A percentile compares a stretch with the other conserved stretches of the same genome.
These are phyloP conservation scores for Oxyscelio sp. DNA, from an alignment of 2,888 invertebrate genomes.

Conservation along the genomic window DNA sequence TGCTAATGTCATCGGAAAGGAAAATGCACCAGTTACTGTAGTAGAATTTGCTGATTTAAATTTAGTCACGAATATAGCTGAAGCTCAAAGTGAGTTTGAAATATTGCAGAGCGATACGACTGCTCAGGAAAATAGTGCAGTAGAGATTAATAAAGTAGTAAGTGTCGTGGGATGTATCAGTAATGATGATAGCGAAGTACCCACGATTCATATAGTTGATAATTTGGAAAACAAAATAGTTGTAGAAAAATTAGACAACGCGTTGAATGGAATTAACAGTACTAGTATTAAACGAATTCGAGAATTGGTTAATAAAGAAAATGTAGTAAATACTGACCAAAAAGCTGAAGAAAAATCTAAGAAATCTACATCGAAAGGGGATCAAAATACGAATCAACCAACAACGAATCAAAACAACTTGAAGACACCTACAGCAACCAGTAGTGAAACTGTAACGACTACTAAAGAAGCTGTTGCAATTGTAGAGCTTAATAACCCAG, in stretches of 20 bases:
- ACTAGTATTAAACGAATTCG: conserved; percentile 70
- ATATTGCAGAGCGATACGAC: conserved; percentile 32
- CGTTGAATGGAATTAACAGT: conserved; percentile 68
- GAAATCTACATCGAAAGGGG: background rate
- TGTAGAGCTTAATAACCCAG: conserved; percentile 85
- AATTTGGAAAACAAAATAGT: conserved; percentile 81
- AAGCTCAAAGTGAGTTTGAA: conserved; percentile 45
- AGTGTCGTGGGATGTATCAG: conserved; percentile 84
- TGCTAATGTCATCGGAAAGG: conserved; percentile 76
- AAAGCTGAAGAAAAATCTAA: too few species aligned
- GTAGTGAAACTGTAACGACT: background rate
- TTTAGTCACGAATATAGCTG: conserved; percentile 65
- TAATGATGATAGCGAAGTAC: conserved; percentile 82
- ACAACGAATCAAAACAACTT: background rate
- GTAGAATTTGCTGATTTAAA: conserved; percentile 81
- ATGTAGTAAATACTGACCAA: background rate
- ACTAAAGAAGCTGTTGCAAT: conserved; percentile 39
- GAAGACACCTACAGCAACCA: conserved; percentile 11
- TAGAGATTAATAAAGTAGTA: conserved; percentile 78
- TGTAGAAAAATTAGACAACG: conserved; percentile 75
- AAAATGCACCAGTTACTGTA: conserved; percentile 79
- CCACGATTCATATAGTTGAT: conserved; percentile 87
- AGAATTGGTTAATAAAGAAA: conserved; percentile 69
- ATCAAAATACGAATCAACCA: background rate
- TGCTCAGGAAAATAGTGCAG: conserved; percentile 27